Conservation (phyloP, 1,140 invertebrate genomes). For the Papilio glaucus region DNA sequence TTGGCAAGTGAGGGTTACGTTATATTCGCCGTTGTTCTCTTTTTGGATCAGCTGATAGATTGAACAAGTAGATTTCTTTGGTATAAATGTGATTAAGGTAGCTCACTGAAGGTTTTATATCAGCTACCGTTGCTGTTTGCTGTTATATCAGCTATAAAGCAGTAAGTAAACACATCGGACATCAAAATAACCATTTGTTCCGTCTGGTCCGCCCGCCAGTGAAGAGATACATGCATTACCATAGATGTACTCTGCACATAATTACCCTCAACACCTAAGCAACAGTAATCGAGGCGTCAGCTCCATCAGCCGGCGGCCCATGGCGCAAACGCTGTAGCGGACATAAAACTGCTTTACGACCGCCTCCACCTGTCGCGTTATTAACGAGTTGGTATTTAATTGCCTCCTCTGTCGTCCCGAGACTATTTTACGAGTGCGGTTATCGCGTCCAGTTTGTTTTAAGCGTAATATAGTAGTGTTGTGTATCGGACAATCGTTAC, state of each 20-base stretch:
- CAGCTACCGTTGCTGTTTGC: too few species aligned
- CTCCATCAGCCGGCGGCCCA: neutral
- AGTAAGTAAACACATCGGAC: too few species aligned
- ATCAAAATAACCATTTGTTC: too few species aligned
- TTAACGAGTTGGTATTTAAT: conserved; percentile 43
- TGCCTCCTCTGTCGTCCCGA: conserved; percentile 36
- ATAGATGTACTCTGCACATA: too few species aligned
- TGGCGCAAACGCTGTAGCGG: neutral
- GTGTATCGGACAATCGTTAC: conserved; percentile 3
- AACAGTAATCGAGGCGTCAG: neutral
- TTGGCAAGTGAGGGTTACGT: conserved; percentile 41
- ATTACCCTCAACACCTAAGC: neutral
- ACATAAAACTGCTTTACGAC: conserved; percentile 45
- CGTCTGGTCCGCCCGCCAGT: too few species aligned
- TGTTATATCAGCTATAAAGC: too few species aligned
- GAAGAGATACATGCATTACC: too few species aligned
- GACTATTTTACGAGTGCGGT: conserved; percentile 40
- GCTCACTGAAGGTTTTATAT: neutral
- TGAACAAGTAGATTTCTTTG: neutral
- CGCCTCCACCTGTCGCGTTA: conserved; percentile 44
- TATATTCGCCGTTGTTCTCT: too few species aligned
- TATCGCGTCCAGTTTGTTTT: conserved; percentile 49
- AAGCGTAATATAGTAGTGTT: conserved; percentile 56
- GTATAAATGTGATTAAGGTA: neutral
- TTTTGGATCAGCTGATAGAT: conserved; percentile 12